Conservation (phyloP, 64 coral and sea anemone species). For the Cladopsammia gracilis region DNA sequence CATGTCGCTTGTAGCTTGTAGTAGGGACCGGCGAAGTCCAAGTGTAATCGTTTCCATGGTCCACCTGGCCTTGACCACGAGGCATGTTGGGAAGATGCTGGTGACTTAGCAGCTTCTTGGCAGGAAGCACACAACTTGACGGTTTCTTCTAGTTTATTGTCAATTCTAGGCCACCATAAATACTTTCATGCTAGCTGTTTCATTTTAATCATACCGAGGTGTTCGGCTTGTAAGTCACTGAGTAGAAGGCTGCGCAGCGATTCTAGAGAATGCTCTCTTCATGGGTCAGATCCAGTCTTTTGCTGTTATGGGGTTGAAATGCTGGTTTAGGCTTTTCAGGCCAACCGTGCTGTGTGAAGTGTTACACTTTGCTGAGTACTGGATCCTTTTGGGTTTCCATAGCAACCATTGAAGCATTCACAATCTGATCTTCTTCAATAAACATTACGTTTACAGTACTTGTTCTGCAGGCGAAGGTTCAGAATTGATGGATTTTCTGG, state of each 20-base stretch:
- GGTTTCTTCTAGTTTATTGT: slow-evolving; percentile 34
- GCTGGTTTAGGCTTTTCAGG: not conserved
- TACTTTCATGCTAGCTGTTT: slow-evolving; percentile 1
- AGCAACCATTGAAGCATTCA: slow-evolving; percentile 2
- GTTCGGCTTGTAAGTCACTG: slow-evolving; percentile 36
- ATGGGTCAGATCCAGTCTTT: slow-evolving; percentile 43
- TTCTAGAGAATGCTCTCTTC: slow-evolving; percentile 21
- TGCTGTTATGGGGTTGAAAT: slow-evolving; percentile 19
- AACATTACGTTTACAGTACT: slow-evolving; percentile 48
- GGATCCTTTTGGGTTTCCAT: slow-evolving; percentile 50
- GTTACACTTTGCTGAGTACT: slow-evolving; percentile 47
- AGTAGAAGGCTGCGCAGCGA: slow-evolving; percentile 26
- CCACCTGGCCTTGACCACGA: slow-evolving; percentile 58
- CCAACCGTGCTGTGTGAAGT: slow-evolving; percentile 56
- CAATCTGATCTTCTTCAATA: slow-evolving; percentile 38
- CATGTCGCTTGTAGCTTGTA: no score
- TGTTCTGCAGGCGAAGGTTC: slow-evolving; percentile 18
- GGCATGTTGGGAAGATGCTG: slow-evolving; percentile 4
- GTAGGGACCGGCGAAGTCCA: slow-evolving; percentile 67
- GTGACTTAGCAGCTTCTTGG: slow-evolving; percentile 51
- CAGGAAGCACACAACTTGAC: slow-evolving; percentile 16
- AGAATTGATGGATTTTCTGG: not conserved
- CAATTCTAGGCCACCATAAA: slow-evolving; percentile 38
- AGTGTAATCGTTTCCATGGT: slow-evolving; percentile 50
- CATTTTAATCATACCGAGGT: slow-evolving; percentile 58